A percentile compares a stretch with the other conserved stretches of the same genome.
Conservation (phyloP, 2,113 vertebrate genomes). For the Loxodonta africana region DNA sequence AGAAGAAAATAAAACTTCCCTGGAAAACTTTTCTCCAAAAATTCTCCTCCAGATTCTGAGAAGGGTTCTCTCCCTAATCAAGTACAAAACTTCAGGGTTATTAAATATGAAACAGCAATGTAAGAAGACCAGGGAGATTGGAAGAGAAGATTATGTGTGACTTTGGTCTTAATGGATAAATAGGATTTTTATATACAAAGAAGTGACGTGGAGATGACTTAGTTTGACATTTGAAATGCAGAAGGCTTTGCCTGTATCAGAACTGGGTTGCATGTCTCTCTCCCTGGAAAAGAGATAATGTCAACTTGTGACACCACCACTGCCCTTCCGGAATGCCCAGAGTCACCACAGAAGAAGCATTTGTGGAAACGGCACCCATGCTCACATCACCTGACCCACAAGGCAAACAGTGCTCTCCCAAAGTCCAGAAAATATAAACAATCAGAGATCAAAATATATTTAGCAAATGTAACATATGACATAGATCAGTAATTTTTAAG, state of each 20-base stretch:
- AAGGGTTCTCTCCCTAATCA: background rate
- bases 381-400: background rate
- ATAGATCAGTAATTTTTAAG: slow-evolving; percentile 20
- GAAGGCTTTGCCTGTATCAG: background rate
- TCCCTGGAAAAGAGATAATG: background rate
- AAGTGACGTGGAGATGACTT: background rate
- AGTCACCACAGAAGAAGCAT: background rate
- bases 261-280: background rate
- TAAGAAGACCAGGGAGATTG: slow-evolving; percentile 5
- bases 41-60: background rate
- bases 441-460: background rate
- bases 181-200: background rate
- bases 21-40: background rate
- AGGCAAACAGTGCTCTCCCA: background rate
- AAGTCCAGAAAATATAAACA: slow-evolving; percentile 22
- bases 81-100: background rate
- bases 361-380: background rate
- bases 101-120: background rate
- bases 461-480: background rate
- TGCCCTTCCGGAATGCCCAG: background rate
- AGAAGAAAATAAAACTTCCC: background rate
- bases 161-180: background rate
- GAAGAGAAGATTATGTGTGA: background rate
- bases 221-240: background rate
- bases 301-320: background rate